These are phyloP conservation scores for Stenichneumon culpator DNA, from an alignment of 2,888 invertebrate species.

Conservation along the genomic window DNA sequence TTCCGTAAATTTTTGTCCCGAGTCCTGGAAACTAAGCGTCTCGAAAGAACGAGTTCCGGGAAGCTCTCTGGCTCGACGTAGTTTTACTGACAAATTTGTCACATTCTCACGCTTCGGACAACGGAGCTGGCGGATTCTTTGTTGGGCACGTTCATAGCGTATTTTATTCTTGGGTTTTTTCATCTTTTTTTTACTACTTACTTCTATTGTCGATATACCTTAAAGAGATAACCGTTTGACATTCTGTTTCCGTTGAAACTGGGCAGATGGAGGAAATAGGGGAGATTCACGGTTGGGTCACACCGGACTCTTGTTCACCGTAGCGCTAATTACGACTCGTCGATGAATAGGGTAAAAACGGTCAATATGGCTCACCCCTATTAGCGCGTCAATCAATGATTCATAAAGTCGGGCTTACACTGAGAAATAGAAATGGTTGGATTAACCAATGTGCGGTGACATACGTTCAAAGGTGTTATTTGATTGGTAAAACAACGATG, in stretches of 20 bases:
- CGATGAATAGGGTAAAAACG: background rate
- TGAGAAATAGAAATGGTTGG: no score
- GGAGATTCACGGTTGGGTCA: background rate
- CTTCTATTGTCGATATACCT: constrained; percentile 3
- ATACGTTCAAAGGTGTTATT: no score
- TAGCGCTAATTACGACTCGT: background rate
- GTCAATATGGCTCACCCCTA: no score
- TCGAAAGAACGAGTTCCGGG: constrained; percentile 48
- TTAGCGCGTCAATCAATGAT: no score
- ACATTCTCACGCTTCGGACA: constrained; percentile 41
- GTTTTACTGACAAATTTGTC: constrained; percentile 36
- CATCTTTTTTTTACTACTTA: background rate
- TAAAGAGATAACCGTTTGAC: background rate
- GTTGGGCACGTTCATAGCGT: background rate
- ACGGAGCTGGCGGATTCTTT: constrained; percentile 18
- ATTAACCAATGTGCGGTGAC: no score
- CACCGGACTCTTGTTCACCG: background rate
- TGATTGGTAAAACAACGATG: no score
- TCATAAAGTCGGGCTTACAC: no score
- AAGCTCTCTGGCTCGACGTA: background rate
- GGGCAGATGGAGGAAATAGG: no score
- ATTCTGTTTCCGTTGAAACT: background rate
- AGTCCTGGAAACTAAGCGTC: constrained; percentile 49
- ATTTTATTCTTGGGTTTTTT: constrained; percentile 5
- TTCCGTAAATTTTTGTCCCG: constrained; percentile 22